Evolutionary conservation across 2,888 invertebrate species (phyloP).

Genomic region (Chymomyza amoena): DNA sequence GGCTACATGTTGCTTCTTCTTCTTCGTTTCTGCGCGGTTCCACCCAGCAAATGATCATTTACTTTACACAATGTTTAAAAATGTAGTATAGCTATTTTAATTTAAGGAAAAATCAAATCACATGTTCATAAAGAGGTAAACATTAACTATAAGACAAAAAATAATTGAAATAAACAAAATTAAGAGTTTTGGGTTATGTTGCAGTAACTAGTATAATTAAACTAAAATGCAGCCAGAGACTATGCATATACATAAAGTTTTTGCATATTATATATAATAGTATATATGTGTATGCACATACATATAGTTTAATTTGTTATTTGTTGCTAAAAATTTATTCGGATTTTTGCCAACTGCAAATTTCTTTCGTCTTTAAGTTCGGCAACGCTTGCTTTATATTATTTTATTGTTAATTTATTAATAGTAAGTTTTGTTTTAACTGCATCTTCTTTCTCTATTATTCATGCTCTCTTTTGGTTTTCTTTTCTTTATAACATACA

Average conservation of each 20-base stretch:
- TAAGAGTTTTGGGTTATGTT: not conserved
- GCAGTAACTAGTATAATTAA: not conserved
- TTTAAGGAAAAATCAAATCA: slow-evolving; percentile 26
- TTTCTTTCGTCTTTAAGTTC: not conserved
- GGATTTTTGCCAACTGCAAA: not conserved
- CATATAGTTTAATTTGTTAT: slow-evolving; percentile 13
- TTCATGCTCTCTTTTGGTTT: not conserved
- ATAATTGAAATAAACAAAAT: slow-evolving; percentile 2
- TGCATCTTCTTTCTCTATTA: not conserved
- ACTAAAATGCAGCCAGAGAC: slow-evolving; percentile 39
- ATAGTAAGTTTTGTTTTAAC: not conserved
- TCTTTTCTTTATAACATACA: slow-evolving; percentile 30
- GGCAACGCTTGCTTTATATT: not conserved
- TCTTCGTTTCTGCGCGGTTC: not conserved
- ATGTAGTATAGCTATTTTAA: slow-evolving; percentile 17
- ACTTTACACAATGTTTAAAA: not conserved
- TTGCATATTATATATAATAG: not conserved
- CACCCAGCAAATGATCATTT: not conserved
- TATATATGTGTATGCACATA: slow-evolving; percentile 17
- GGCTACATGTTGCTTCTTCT: slow-evolving; percentile 10
- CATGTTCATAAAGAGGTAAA: slow-evolving; percentile 13
- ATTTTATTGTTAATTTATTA: not conserved
- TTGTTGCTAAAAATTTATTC: not conserved
- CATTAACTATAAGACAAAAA: slow-evolving; percentile 1
- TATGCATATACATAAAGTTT: slow-evolving; percentile 10